These are phyloP conservation scores for Drosophila ironensis DNA, from an alignment of 1,140 invertebrate species.

Conservation along the genomic window DNA sequence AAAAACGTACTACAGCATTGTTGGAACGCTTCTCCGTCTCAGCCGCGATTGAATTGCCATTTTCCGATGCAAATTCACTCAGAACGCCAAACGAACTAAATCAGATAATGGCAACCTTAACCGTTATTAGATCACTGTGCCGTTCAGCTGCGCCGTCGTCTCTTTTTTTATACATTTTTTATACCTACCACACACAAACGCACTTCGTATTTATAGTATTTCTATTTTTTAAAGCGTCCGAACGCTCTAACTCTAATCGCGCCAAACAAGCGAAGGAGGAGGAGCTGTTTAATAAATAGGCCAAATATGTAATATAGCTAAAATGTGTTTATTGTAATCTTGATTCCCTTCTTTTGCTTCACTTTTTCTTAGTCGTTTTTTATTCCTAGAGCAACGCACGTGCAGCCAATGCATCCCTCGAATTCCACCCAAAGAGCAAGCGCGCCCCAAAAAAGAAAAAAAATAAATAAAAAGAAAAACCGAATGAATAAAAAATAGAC, in stretches of 20 bases:
- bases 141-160: conserved; percentile 13
- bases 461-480: too few species aligned
- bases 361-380: too few species aligned
- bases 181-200: too few species aligned
- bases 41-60: conserved; percentile 11
- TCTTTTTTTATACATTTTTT: not conserved
- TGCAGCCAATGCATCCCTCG: conserved; percentile 71
- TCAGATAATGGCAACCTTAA: conserved; percentile 42
- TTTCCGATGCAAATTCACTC: conserved; percentile 6
- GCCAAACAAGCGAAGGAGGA: conserved; percentile 4
- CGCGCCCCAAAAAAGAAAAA: conserved; percentile 36
- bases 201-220: too few species aligned
- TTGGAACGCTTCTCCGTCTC: not conserved
- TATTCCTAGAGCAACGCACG: conserved; percentile 40
- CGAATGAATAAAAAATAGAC: too few species aligned
- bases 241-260: conserved; percentile 51
- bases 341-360: too few species aligned
- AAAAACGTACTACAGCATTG: too few species aligned
- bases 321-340: conserved; percentile 78
- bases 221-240: too few species aligned
- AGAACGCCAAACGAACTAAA: conserved; percentile 4
- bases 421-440: conserved; percentile 32
- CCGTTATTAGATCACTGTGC: conserved; percentile 45
- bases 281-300: conserved; percentile 71
- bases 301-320: conserved; percentile 80